Evolutionary conservation across 2,113 vertebrate genomes (phyloP).

Genomic region (Eulacestoma nigropectus): DNA sequence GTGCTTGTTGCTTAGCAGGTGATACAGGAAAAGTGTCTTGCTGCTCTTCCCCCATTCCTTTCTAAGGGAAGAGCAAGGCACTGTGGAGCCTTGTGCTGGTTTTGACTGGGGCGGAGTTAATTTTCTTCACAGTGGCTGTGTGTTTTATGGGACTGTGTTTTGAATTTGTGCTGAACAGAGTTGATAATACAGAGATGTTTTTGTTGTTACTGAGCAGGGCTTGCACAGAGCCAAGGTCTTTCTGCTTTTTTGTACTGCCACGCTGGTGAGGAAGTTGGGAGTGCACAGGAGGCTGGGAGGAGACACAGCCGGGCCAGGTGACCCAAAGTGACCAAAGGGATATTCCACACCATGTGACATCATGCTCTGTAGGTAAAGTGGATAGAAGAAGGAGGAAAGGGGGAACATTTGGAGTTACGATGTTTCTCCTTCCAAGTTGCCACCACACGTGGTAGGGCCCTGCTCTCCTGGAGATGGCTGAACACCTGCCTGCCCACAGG

Average conservation of each 20-base stretch:
- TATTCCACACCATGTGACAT: background rate
- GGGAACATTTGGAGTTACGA: background rate
- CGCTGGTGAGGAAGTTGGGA: fast-evolving
- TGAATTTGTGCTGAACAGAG: background rate
- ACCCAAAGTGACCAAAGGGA: background rate
- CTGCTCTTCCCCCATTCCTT: background rate
- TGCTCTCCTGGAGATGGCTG: background rate
- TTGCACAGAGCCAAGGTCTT: background rate
- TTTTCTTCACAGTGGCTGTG: background rate
- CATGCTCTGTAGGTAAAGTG: background rate
- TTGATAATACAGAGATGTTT: background rate
- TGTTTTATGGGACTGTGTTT: background rate
- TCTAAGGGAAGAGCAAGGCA: background rate
- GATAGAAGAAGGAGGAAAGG: background rate
- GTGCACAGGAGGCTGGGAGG: background rate
- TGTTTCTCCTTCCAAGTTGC: background rate
- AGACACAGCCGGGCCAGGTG: background rate
- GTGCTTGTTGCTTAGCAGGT: background rate
- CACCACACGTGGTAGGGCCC: too few relatives aligned
- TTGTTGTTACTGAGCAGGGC: background rate
- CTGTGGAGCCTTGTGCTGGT: background rate
- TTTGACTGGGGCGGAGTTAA: background rate
- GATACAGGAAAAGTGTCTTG: background rate
- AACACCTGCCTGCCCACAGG: background rate
- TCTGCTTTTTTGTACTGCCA: background rate